phyloP scores from a whole-genome alignment of 1,140 invertebrate species.

The Agrypnia vestita region DNA sequence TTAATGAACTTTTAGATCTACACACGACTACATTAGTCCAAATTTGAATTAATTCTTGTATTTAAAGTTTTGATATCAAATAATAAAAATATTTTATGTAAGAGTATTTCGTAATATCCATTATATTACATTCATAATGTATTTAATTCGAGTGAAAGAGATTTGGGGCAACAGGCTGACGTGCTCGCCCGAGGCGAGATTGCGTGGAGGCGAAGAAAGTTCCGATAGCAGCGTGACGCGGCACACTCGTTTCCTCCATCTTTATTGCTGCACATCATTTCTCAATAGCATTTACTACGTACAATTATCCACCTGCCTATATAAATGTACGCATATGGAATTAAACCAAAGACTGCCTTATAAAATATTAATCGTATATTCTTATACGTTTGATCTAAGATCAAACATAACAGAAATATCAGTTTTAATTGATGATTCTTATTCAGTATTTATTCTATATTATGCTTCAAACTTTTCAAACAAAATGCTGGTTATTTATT shows the following conservation, averaged over 20 bases:
- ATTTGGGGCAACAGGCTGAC: slow-evolving; percentile 17
- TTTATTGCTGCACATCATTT: not conserved
- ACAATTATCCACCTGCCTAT: no score
- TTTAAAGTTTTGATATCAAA: not conserved
- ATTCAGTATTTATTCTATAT: no score
- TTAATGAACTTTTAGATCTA: no score
- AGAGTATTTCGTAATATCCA: slow-evolving; percentile 8
- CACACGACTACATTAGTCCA: not conserved
- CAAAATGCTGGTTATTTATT: no score
- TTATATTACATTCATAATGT: slow-evolving; percentile 24
- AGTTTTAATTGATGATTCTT: no score
- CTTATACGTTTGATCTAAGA: no score
- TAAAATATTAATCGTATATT: no score
- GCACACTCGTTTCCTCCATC: not conserved
- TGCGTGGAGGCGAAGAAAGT: slow-evolving; percentile 31
- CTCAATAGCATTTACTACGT: not conserved
- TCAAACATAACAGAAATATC: no score
- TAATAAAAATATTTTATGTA: not conserved
- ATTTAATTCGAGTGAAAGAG: slow-evolving; percentile 30
- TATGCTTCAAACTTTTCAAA: no score
- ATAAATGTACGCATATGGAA: no score
- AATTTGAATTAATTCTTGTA: not conserved
- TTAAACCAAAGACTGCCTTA: no score
- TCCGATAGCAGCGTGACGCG: slow-evolving; percentile 1
- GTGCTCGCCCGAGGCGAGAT: slow-evolving; percentile 25